These are phyloP conservation scores for Drosophila colorata DNA, from an alignment of 2,888 invertebrate genomes.

Conservation along the genomic window DNA sequence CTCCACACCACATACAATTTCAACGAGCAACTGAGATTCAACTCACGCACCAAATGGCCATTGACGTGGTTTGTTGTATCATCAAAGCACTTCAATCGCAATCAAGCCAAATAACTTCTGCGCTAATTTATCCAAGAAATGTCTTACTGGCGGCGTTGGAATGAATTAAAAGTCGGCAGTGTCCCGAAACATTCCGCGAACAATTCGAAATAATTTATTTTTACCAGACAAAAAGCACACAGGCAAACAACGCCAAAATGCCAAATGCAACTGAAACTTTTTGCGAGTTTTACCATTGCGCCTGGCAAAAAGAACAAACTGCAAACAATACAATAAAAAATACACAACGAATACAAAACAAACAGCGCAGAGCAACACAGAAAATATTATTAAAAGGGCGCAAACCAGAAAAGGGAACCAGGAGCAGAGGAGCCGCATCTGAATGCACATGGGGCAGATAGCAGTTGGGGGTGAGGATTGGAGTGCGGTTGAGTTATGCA, in stretches of 20 bases:
- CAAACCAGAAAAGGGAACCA: slow-evolving; percentile 6
- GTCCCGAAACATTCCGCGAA: slow-evolving; percentile 29
- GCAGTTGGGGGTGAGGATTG: slow-evolving; percentile 2
- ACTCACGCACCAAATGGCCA: slow-evolving; percentile 51
- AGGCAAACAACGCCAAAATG: slow-evolving; percentile 53
- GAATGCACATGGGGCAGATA: slow-evolving; percentile 13
- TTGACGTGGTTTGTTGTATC: slow-evolving; percentile 48
- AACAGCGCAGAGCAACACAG: slow-evolving; percentile 10
- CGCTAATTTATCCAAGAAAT: slow-evolving; percentile 59
- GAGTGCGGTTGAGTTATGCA: slow-evolving; percentile 9
- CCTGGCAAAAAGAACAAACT: slow-evolving; percentile 41
- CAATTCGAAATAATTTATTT: slow-evolving; percentile 66
- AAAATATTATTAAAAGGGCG: slow-evolving; percentile 52
- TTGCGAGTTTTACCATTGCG: slow-evolving; percentile 40
- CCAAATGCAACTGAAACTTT: slow-evolving; percentile 62
- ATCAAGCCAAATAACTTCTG: slow-evolving; percentile 50
- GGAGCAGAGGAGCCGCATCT: slow-evolving; percentile 36
- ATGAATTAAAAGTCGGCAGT: slow-evolving; percentile 52
- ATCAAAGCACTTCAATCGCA: slow-evolving; percentile 52
- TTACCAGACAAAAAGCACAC: slow-evolving; percentile 16
- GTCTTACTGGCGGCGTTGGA: slow-evolving; percentile 30
- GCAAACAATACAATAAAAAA: slow-evolving; percentile 39
- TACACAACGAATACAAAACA: slow-evolving; percentile 26
- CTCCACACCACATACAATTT: neutral
- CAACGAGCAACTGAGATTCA: slow-evolving; percentile 35